Conservation (phyloP, 2,797 vertebrate species). For the Peromyscus eremicus region DNA sequence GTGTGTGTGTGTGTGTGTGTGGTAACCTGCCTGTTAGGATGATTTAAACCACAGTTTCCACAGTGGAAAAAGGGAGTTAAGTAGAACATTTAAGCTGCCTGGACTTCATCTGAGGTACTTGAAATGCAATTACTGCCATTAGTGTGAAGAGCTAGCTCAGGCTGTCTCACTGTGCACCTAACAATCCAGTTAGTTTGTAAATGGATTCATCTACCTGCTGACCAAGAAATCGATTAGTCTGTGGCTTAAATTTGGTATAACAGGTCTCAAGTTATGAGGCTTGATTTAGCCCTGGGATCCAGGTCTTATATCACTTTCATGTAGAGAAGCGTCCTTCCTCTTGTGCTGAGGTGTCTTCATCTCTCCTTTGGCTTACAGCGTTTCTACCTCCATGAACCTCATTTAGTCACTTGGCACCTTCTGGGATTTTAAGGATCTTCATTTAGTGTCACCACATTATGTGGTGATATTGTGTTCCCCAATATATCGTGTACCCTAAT, state of each 20-base stretch:
- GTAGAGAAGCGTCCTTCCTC: background rate
- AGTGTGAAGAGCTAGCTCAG: constrained; percentile 13
- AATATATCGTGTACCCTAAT: too few relatives aligned
- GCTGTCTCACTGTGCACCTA: background rate
- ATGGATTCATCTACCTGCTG: background rate
- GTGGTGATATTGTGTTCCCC: too few relatives aligned
- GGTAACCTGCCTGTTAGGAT: background rate
- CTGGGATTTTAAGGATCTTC: background rate
- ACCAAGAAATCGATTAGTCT: background rate
- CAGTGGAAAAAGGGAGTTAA: background rate
- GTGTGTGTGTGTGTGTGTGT: too few relatives aligned
- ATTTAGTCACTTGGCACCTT: background rate
- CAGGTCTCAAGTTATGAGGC: background rate
- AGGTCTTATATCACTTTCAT: background rate
- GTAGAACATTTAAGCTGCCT: background rate
- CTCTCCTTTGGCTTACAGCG: background rate
- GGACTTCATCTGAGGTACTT: constrained; percentile 14
- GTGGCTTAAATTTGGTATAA: background rate
- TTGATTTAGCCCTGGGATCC: background rate
- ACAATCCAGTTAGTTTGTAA: constrained; percentile 16
- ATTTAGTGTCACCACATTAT: background rate
- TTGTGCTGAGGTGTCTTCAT: background rate
- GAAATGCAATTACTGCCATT: constrained; percentile 40
- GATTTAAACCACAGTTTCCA: background rate
- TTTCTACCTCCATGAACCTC: background rate